A percentile compares a stretch with the other conserved stretches of the same genome.
Evolutionary conservation across 1,140 invertebrate genomes (phyloP).

Genomic region (Dreissena rostriformis): DNA sequence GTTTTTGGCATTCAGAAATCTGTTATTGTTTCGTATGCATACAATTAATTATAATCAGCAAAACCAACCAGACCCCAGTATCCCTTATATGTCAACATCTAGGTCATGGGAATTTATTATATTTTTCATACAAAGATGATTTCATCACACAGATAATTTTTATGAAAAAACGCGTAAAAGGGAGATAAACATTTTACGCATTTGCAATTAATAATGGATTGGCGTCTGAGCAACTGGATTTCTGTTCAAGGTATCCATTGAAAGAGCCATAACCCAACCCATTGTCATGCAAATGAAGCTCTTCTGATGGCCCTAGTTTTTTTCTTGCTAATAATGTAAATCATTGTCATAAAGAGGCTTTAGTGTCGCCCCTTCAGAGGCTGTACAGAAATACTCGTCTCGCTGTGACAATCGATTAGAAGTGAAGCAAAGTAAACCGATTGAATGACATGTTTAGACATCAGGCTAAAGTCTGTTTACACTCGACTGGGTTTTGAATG

Average conservation of each 20-base stretch:
- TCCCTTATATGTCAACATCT: too few relatives aligned
- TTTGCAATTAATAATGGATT: too few relatives aligned
- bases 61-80: too few relatives aligned
- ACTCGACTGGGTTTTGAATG: slow-evolving; percentile 46
- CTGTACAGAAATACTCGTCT: not conserved
- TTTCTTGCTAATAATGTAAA: slow-evolving; percentile 31
- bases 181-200: slow-evolving; percentile 19
- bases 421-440: slow-evolving; percentile 29
- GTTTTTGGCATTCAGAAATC: too few relatives aligned
- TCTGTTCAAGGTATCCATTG: slow-evolving; percentile 37
- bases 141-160: not conserved
- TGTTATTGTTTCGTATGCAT: too few relatives aligned
- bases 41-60: too few relatives aligned
- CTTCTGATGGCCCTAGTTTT: slow-evolving; percentile 2
- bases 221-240: slow-evolving; percentile 28
- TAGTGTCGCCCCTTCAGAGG: slow-evolving; percentile 19
- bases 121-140: too few relatives aligned
- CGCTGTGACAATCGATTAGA: slow-evolving; percentile 13
- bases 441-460: slow-evolving; percentile 52
- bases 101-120: too few relatives aligned
- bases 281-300: slow-evolving; percentile 37
- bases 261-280: not conserved
- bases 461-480: slow-evolving; percentile 41
- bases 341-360: slow-evolving; percentile 44
- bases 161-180: slow-evolving; percentile 8